Conservation (phyloP, 2,888 invertebrate genomes). For the Poecilobothrus nobilitatus region DNA sequence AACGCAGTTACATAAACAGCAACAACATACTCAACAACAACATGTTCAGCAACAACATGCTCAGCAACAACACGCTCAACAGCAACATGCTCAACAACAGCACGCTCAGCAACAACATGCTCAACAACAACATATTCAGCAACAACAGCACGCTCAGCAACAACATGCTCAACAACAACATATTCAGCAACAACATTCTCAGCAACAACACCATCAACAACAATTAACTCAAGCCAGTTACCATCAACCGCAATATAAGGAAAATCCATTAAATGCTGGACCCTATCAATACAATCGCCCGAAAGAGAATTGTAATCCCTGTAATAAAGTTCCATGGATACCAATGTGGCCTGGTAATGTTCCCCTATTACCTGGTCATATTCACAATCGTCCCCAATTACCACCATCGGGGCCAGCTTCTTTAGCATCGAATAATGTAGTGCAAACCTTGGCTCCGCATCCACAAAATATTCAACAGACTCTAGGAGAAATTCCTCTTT, state of each 20-base stretch:
- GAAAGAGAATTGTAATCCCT: slow-evolving; percentile 62
- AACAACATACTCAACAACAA: slow-evolving; percentile 22
- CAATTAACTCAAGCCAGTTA: slow-evolving; percentile 23
- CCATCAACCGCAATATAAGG: slow-evolving; percentile 23
- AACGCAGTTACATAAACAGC: slow-evolving; percentile 14
- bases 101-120: slow-evolving; percentile 30
- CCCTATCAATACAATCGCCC: slow-evolving; percentile 31
- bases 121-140: slow-evolving; percentile 33
- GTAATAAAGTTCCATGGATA: slow-evolving; percentile 74
- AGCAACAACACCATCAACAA: slow-evolving; percentile 30
- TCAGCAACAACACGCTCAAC: slow-evolving; percentile 29
- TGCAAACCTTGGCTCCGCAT: slow-evolving; percentile 8
- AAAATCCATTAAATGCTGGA: slow-evolving; percentile 12
- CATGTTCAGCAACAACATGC: slow-evolving; percentile 31
- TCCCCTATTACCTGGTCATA: slow-evolving; percentile 14
- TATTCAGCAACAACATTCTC: slow-evolving; percentile 29
- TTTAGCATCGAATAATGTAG: slow-evolving; percentile 11
- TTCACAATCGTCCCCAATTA: slow-evolving; percentile 20
- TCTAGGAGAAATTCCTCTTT: slow-evolving; percentile 18
- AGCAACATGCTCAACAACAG: slow-evolving; percentile 25
- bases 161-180: slow-evolving; percentile 25
- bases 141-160: slow-evolving; percentile 24
- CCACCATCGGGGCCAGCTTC: slow-evolving; percentile 12
- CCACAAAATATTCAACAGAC: slow-evolving; percentile 15
- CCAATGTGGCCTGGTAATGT: slow-evolving; percentile 49